Evolutionary conservation across 2,113 vertebrate species (phyloP).

Genomic region (Tautogolabrus adspersus): DNA sequence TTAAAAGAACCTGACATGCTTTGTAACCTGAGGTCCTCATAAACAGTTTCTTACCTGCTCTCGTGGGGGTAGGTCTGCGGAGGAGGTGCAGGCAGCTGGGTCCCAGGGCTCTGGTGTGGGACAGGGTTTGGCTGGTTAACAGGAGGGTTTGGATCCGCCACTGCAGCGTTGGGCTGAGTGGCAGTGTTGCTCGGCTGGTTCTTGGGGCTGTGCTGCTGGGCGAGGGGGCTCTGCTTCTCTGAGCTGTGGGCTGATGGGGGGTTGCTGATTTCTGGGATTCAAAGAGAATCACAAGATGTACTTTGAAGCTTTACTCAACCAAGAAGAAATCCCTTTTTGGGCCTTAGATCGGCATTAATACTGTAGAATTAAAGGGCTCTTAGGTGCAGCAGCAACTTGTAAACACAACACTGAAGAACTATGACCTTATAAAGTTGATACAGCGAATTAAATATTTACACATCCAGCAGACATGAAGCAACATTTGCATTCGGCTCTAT

Average conservation of each 20-base stretch:
- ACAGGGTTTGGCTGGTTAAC: slow-evolving; percentile 82
- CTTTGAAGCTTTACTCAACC: slow-evolving; percentile 4
- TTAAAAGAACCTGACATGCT: not conserved
- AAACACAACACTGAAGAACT: not conserved
- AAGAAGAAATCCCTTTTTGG: not conserved
- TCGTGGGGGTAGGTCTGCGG: slow-evolving; percentile 93
- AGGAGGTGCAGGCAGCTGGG: slow-evolving; percentile 84
- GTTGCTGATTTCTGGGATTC: slow-evolving; percentile 89
- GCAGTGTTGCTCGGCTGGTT: slow-evolving; percentile 77
- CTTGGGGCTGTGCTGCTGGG: slow-evolving; percentile 90
- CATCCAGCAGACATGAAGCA: not conserved
- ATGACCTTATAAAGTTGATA: not conserved
- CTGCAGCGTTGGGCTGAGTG: slow-evolving; percentile 81
- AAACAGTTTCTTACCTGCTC: slow-evolving; percentile 85
- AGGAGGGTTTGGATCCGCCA: slow-evolving; percentile 83
- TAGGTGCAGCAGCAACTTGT: not conserved
- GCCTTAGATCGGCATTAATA: not conserved
- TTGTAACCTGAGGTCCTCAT: not conserved
- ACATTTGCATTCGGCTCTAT: not conserved
- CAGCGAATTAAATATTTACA: not conserved
- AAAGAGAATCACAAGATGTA: not conserved
- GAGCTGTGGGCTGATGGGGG: slow-evolving; percentile 92
- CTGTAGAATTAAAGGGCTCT: not conserved
- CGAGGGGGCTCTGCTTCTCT: slow-evolving; percentile 95
- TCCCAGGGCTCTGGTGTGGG: slow-evolving; percentile 82